Evolutionary conservation across 1,140 invertebrate species (phyloP).

Genomic region (Drosophila arawakana): DNA sequence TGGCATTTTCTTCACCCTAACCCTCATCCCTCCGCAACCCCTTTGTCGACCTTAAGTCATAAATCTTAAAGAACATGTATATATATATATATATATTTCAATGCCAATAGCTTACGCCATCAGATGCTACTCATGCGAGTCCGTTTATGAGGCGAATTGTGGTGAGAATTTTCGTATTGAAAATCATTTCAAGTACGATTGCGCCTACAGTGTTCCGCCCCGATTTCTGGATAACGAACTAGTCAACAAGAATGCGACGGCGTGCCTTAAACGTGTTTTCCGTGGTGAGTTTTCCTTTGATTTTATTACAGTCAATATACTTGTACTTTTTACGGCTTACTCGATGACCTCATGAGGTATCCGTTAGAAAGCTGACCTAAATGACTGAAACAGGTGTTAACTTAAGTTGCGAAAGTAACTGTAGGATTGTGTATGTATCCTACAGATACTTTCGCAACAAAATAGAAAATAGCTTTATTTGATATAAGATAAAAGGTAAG

Average conservation of each 20-base stretch:
- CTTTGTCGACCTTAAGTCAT: conserved; percentile 41
- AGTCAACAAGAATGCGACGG: conserved; percentile 67
- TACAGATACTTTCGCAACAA: too few species aligned
- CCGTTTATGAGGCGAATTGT: conserved; percentile 68
- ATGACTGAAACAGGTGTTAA: background rate
- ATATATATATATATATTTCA: conserved; percentile 42
- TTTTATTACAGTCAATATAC: background rate
- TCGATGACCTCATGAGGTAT: background rate
- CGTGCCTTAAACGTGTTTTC: conserved; percentile 72
- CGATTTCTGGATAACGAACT: conserved; percentile 67
- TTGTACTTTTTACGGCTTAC: background rate
- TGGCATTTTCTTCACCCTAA: conserved; percentile 18
- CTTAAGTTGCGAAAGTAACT: background rate
- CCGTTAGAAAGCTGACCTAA: background rate
- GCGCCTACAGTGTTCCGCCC: conserved; percentile 71
- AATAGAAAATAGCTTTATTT: too few species aligned
- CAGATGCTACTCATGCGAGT: conserved; percentile 77
- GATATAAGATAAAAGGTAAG: too few species aligned
- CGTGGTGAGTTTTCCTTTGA: conserved; percentile 52
- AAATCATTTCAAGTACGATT: conserved; percentile 78
- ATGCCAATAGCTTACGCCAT: conserved; percentile 78
- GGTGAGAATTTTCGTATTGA: conserved; percentile 74
- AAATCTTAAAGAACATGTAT: conserved; percentile 27
- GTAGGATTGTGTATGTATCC: too few species aligned
- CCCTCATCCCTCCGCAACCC: conserved; percentile 12